These are phyloP conservation scores for Criorhina ranunculi DNA, from an alignment of 2,888 invertebrate species.

Conservation along the genomic window DNA sequence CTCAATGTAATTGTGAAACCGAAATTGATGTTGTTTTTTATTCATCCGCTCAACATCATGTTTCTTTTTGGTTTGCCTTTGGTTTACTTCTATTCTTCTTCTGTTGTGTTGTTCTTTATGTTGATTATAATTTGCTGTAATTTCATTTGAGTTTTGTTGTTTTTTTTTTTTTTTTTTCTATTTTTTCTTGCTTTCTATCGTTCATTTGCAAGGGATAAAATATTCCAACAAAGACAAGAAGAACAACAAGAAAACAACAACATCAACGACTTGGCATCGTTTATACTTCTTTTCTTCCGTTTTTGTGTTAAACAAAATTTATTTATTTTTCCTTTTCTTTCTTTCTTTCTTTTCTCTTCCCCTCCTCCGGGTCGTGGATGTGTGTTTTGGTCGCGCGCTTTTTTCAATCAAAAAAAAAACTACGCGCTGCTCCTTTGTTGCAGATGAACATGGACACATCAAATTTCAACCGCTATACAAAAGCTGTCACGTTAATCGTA, in stretches of 20 bases:
- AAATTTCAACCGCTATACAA: slow-evolving; percentile 91
- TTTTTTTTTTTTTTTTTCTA: slow-evolving; percentile 39
- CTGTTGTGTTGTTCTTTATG: slow-evolving; percentile 17
- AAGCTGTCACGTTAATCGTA: slow-evolving; percentile 89
- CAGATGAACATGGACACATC: slow-evolving; percentile 87
- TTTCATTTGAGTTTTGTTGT: slow-evolving; percentile 10
- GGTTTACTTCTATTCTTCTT: slow-evolving; percentile 1
- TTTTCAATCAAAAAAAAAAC: slow-evolving; percentile 76
- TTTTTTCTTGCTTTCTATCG: slow-evolving; percentile 28
- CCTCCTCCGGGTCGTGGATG: slow-evolving; percentile 52
- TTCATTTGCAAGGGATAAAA: slow-evolving; percentile 5
- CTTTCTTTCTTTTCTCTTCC: slow-evolving; percentile 53
- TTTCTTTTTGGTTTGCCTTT: slow-evolving; percentile 30
- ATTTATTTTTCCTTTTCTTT: slow-evolving; percentile 76
- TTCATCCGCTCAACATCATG: slow-evolving; percentile 69
- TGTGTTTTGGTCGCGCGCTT: slow-evolving; percentile 45
- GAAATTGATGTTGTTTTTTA: slow-evolving; percentile 75
- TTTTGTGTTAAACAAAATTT: slow-evolving; percentile 42
- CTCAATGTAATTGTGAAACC: slow-evolving; percentile 75
- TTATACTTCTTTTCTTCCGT: slow-evolving; percentile 22
- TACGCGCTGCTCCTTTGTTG: slow-evolving; percentile 67
- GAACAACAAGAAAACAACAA: slow-evolving; percentile 8
- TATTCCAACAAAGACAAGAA: slow-evolving; percentile 3
- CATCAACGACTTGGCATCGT: slow-evolving; percentile 36
- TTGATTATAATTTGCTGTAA: slow-evolving; percentile 13